Evolutionary conservation across 2,888 invertebrate species (phyloP), one percentile per base, ranked within the genome.

Genomic region (Philonicus albiceps): DNA sequence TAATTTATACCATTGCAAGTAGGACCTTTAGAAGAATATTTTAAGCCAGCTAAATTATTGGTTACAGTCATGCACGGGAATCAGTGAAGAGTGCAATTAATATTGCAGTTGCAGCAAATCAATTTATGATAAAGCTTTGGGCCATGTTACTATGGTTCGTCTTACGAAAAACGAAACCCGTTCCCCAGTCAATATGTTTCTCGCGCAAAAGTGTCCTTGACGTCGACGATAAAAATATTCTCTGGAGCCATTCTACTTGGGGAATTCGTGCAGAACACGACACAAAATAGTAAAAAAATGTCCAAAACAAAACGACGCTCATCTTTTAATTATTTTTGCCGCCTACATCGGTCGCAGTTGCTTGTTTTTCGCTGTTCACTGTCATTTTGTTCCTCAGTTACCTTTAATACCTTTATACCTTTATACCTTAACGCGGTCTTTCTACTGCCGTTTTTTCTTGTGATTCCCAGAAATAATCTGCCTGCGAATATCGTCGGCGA

Each of bases 291-390:
- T 13, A 34, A 76, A 76, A n/a, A 22, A 76, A 40, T 22, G 76
- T 13, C 76, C 19, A 37, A 22, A 76, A 76, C 76, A 76, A 76
- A 76, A 31, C 40, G 76, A 40, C 40, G n/a, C 19, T 76, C 76
- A 76, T 76, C 76, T 76, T 76, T 76, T 76, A 76, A 76, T 76
- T 76, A 76, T 76, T 40, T 76, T 22, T 19, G 76, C 76, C 76
- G 76, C 76, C 76, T 76, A 76, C 76, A 76, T 76, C 40, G 34
- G 40, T 11, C 13, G 64, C 64, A 27, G 64, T 64, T 27, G 19
- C 64, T 64, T 64, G 64, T 64, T 64, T 64, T 64, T 64, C 64
- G 64, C 64, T 64, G 64, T 64, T 64, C 64, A 64, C 64, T 64
- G 64, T 64, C 64, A 64, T 64, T 64, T 64, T 64, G 64, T 64